Percentiles rank a stretch among this genome's conserved stretches.
Evolutionary conservation across 37 sponge, comb jelly and placozoan species (phyloP).

Genomic region (Aplysina aerophoba): DNA sequence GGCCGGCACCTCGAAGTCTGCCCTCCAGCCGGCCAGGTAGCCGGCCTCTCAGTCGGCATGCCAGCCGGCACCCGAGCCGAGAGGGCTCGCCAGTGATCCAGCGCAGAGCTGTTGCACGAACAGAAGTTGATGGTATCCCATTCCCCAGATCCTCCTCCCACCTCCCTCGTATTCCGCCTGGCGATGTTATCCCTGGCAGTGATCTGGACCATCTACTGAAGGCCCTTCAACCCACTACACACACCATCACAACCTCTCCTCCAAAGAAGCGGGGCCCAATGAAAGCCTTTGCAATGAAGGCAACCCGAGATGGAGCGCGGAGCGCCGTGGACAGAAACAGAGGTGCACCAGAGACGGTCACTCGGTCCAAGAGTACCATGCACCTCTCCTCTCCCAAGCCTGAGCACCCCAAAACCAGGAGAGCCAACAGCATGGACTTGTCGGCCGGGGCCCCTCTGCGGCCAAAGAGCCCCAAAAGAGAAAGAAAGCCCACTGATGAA

Average conservation of each 20-base stretch:
- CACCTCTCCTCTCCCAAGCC: background rate
- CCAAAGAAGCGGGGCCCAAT: conserved; percentile 27
- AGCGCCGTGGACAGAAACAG: background rate
- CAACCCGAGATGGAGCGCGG: conserved; percentile 8
- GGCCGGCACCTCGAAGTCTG: background rate
- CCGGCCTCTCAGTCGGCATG: background rate
- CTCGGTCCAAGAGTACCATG: background rate
- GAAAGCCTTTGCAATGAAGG: conserved; percentile 14
- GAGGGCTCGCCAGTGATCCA: conserved; percentile 4
- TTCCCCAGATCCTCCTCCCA: background rate
- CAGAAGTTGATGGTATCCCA: background rate
- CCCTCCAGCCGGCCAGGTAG: background rate
- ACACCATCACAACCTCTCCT: conserved; percentile 15
- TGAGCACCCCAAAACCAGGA: background rate
- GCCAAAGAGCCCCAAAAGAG: background rate
- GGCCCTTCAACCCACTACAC: background rate
- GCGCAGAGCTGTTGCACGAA: background rate
- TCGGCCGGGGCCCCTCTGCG: background rate
- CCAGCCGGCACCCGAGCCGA: background rate
- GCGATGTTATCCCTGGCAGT: background rate
- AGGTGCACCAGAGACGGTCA: background rate
- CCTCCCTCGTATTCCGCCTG: conserved; percentile 10
- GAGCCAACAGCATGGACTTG: background rate
- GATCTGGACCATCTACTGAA: conserved; percentile 26
- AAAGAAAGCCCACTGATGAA: background rate